Conservation (phyloP, 1,140 invertebrate species). For the Saccostrea glomerata region DNA sequence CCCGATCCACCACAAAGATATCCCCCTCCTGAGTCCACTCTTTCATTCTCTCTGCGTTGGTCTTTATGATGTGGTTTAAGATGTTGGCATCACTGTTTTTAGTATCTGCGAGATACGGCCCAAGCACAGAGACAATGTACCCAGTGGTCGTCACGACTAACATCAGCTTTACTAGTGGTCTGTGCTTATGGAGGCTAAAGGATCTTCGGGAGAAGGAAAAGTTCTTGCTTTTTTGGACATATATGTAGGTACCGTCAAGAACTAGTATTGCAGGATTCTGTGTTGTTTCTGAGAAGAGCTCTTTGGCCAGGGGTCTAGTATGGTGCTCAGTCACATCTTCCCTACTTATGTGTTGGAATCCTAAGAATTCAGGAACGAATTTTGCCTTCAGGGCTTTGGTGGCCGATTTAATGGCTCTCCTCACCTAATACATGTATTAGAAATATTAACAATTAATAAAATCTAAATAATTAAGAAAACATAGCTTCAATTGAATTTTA, state of each 20-base stretch:
- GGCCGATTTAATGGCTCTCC: conserved; percentile 30
- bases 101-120: conserved; percentile 35
- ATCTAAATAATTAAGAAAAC: no score
- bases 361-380: conserved; percentile 31
- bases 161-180: conserved; percentile 35
- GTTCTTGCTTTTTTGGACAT: conserved; percentile 47
- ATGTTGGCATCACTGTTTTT: conserved; percentile 33
- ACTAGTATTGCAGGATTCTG: conserved; percentile 35
- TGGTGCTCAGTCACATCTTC: conserved; percentile 40
- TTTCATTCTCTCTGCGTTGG: conserved; percentile 43
- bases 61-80: conserved; percentile 24
- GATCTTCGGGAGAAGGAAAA: conserved; percentile 44
- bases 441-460: no score
- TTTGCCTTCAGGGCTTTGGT: not conserved
- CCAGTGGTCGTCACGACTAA: conserved; percentile 35
- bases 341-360: conserved; percentile 22
- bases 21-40: conserved; percentile 42
- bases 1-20: conserved; percentile 46
- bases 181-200: conserved; percentile 1
- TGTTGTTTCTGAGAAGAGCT: conserved; percentile 32
- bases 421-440: not conserved
- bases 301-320: conserved; percentile 42
- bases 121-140: conserved; percentile 39
- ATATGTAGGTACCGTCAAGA: conserved; percentile 49
- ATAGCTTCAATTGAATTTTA: no score